Conservation (phyloP, 2,888 invertebrate genomes). For the Cinara cedri region DNA sequence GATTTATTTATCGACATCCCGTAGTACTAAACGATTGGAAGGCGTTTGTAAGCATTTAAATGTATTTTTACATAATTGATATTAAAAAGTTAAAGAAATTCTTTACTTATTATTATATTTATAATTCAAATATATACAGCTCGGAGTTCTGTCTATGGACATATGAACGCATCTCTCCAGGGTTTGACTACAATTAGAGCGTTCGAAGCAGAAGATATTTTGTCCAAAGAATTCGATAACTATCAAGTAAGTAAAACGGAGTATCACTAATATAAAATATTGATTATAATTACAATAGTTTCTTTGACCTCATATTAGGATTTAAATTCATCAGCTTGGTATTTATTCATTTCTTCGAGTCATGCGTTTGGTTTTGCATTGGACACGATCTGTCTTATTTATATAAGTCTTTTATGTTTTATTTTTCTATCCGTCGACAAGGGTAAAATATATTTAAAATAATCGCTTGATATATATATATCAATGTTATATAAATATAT, state of each 20-base stretch:
- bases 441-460: too few relatives aligned
- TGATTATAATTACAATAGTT: neutral
- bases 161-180: constrained; percentile 85
- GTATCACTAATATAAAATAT: neutral
- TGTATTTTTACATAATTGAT: neutral
- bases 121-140: too few relatives aligned
- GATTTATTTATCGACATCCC: constrained; percentile 72
- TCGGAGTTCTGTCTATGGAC: constrained; percentile 73
- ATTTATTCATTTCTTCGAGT: constrained; percentile 47
- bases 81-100: too few relatives aligned
- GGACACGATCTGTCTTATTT: constrained; percentile 53
- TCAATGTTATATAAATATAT: too few relatives aligned
- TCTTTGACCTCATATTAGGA: constrained; percentile 38
- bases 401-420: constrained; percentile 1
- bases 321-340: constrained; percentile 57
- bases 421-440: too few relatives aligned
- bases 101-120: too few relatives aligned
- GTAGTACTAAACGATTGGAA: constrained; percentile 73
- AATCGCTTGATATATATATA: too few relatives aligned
- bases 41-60: constrained; percentile 68
- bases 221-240: constrained; percentile 80
- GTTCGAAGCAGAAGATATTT: constrained; percentile 79
- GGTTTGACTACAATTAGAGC: constrained; percentile 92
- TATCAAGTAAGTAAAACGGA: constrained; percentile 66
- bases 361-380: constrained; percentile 43